Evolutionary conservation across 2,888 invertebrate species (phyloP), one percentile per base, ranked within the genome.

Genomic region (Abrostola tripartita): DNA sequence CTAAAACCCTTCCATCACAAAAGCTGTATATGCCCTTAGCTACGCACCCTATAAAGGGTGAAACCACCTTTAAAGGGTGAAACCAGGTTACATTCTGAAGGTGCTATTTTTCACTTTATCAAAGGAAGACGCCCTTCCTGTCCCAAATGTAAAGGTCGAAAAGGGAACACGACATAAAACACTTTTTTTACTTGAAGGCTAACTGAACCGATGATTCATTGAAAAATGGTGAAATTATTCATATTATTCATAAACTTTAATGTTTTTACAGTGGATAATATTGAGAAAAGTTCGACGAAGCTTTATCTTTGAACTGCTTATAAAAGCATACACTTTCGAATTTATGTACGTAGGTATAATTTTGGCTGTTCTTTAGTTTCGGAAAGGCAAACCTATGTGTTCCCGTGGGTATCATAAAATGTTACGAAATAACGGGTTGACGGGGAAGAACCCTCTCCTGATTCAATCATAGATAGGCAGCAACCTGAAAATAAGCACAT

Each of bases 101-200:
- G 85, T 85, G 88, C 90, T 92, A 92, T 92, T 92, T 92, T 92
- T 93, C 91, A 91, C 87, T 90, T 90, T 92, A 92, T 94, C 92
- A 93, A 93, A 93, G 87, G 89, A 88, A 88, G 88, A 85, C 88
- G 81, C 85, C 89, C 88, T 90, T 91, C 90, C 92, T 88, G 88
- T 83, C 72, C 81, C 80, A 86, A 86, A 85, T 88, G 88, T 89
- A 92, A 90, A 87, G 88, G 89, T 87, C 88, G 85, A 90, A 88
- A 88, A 86, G 88, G 90, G 89, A 87, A 86, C 87, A 84, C 76
- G 86, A 84, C 82, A 86, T 90, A 89, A 89, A 91, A 88, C 83
- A 88, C 82, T 88, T 87, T 88, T 86, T 88, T 86, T 85, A 79
- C 79, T 81, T 84, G 78, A 85, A 82, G 81, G 82, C 79, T 78